These are phyloP conservation scores for Lagenorhynchus albirostris DNA, from an alignment of 2,113 vertebrate species.

Conservation along the genomic window DNA sequence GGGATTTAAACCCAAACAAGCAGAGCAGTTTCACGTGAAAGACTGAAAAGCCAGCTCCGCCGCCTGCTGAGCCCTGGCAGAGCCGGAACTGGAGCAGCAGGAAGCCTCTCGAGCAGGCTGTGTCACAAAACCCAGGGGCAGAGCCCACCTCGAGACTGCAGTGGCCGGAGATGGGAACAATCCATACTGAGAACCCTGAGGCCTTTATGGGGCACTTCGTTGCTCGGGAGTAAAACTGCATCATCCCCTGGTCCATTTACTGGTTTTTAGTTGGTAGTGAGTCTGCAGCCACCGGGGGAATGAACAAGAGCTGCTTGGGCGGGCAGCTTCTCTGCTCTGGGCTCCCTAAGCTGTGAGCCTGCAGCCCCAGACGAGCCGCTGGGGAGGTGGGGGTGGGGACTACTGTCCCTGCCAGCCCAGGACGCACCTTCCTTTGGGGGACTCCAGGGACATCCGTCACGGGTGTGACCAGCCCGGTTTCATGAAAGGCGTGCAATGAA, in stretches of 20 bases:
- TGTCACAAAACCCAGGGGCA: conserved; percentile 57
- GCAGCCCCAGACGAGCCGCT: background rate
- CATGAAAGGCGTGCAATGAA: background rate
- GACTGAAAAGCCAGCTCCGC: conserved; percentile 36
- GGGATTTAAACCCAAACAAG: conserved; percentile 69
- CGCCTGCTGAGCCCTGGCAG: conserved; percentile 39
- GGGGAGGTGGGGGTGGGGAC: background rate
- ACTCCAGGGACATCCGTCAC: background rate
- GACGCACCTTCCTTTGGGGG: background rate
- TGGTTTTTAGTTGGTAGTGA: conserved; percentile 39
- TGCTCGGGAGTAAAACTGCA: conserved; percentile 57
- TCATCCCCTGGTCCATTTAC: conserved; percentile 69
- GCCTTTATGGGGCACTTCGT: conserved; percentile 33
- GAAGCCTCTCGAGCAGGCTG: conserved; percentile 27
- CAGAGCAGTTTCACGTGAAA: conserved; percentile 55
- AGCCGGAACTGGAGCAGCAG: conserved; percentile 39
- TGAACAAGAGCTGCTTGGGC: background rate
- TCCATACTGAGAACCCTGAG: conserved; percentile 41
- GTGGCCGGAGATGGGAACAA: conserved; percentile 39
- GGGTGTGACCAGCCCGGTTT: background rate
- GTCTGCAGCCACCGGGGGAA: conserved; percentile 48
- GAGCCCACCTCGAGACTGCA: background rate
- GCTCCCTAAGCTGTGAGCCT: background rate
- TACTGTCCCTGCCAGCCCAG: background rate
- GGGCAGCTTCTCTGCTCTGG: background rate